phyloP scores from a whole-genome alignment of 1,140 invertebrate species.

The Calosoma granatense region DNA sequence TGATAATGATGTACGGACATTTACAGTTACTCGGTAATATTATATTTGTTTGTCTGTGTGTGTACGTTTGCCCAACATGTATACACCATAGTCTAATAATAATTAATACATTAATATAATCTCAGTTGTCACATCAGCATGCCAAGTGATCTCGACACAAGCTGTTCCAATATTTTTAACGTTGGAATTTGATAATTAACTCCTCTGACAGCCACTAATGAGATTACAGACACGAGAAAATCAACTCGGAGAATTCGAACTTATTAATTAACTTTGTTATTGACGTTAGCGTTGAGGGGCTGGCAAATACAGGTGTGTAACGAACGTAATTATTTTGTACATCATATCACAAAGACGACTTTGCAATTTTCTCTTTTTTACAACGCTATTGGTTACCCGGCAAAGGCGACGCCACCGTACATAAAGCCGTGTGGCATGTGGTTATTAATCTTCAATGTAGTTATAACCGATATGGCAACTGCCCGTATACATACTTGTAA shows the following conservation, averaged over 20 bases:
- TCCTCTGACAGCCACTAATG: not conserved
- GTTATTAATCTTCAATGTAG: not conserved
- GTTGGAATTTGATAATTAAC: slow-evolving; percentile 8
- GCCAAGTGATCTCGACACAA: too few relatives aligned
- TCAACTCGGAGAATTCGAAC: not conserved
- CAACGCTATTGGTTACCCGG: too few relatives aligned
- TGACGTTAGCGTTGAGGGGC: not conserved
- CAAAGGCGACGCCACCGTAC: not conserved
- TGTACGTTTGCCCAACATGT: too few relatives aligned
- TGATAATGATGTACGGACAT: too few relatives aligned
- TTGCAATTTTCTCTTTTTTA: not conserved
- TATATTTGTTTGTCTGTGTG: too few relatives aligned
- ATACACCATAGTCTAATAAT: too few relatives aligned
- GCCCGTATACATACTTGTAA: not conserved
- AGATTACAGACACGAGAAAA: not conserved
- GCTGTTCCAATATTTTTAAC: too few relatives aligned
- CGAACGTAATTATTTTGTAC: not conserved
- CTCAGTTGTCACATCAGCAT: too few relatives aligned
- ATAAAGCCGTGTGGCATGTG: not conserved
- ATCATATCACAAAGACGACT: not conserved
- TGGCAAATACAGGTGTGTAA: not conserved
- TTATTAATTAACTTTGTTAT: slow-evolving; percentile 7
- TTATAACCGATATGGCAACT: not conserved
- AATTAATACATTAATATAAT: too few relatives aligned
- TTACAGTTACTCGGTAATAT: too few relatives aligned